Percentiles rank a stretch among this genome's conserved stretches.
Conservation (phyloP, 2,888 invertebrate genomes). For the Leptinotarsa tumamoca region DNA sequence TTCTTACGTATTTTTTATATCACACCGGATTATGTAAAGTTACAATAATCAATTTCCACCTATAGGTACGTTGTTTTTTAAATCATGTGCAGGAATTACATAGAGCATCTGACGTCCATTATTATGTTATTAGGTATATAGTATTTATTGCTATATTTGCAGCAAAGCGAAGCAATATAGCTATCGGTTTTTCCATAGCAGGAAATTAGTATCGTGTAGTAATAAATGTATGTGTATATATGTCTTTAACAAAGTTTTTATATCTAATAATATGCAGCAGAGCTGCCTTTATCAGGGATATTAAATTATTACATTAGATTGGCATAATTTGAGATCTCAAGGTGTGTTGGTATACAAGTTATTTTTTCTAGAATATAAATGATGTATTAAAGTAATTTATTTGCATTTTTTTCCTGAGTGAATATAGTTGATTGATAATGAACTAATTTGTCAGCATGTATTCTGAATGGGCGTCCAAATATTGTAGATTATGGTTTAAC, state of each 20-base stretch:
- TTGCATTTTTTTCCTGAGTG: conserved; percentile 25
- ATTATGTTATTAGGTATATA: background rate
- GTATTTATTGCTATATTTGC: conserved; percentile 15
- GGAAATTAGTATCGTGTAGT: background rate
- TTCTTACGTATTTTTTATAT: background rate
- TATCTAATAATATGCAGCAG: conserved; percentile 4
- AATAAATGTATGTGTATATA: background rate
- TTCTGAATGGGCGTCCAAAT: conserved; percentile 41
- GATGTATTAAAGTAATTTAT: conserved; percentile 38
- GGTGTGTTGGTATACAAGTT: conserved; percentile 32
- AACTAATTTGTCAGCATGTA: conserved; percentile 42
- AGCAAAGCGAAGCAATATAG: background rate
- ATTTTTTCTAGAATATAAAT: conserved; percentile 38
- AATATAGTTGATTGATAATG: conserved; percentile 35
- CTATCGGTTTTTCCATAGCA: background rate
- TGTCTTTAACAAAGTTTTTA: conserved; percentile 17
- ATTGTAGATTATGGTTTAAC: conserved; percentile 35
- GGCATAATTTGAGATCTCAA: conserved; percentile 26
- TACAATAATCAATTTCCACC: background rate
- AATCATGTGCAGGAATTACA: background rate
- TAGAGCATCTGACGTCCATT: background rate
- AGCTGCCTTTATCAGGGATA: conserved; percentile 18
- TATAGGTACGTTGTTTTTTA: background rate
- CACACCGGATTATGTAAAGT: conserved; percentile 9
- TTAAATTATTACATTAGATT: conserved; percentile 36